These are phyloP conservation scores for Colistium nudipinnis DNA, from an alignment of 2,113 vertebrate genomes.

Conservation along the genomic window DNA sequence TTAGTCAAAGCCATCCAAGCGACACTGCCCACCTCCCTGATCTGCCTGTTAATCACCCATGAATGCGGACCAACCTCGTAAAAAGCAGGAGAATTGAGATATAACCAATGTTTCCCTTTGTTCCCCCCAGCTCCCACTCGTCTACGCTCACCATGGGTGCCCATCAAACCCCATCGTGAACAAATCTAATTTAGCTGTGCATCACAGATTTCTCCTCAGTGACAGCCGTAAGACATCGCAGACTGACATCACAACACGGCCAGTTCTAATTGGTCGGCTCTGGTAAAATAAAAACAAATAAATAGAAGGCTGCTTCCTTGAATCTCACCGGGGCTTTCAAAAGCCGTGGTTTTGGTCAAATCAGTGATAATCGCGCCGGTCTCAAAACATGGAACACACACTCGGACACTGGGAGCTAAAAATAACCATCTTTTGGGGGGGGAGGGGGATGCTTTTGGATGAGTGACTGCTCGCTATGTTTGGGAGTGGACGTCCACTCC, in stretches of 20 bases:
- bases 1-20: conserved; percentile 62
- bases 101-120: conserved; percentile 47
- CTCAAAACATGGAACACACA: conserved; percentile 48
- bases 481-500: conserved; percentile 54
- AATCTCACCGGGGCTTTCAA: conserved; percentile 47
- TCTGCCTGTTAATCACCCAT: conserved; percentile 66
- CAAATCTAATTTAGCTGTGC: conserved; percentile 60
- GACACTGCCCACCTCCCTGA: conserved; percentile 60
- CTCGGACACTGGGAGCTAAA: conserved; percentile 42
- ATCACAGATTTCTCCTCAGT: conserved; percentile 35
- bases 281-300: conserved; percentile 17
- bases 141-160: conserved; percentile 49
- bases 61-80: conserved; percentile 55
- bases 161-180: conserved; percentile 56
- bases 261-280: conserved; percentile 50
- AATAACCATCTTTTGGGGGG: conserved; percentile 35
- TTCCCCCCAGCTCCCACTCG: conserved; percentile 51
- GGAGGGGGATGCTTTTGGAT: conserved; percentile 30
- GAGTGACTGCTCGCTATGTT: conserved; percentile 69
- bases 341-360: conserved; percentile 44
- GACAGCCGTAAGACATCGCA: conserved; percentile 37
- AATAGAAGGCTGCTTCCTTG: conserved; percentile 19
- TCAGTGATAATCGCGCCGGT: conserved; percentile 47
- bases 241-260: conserved; percentile 44
- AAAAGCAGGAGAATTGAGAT: conserved; percentile 59